Conservation (phyloP, 1,140 invertebrate species). For the Aphaenogaster floridana region DNA sequence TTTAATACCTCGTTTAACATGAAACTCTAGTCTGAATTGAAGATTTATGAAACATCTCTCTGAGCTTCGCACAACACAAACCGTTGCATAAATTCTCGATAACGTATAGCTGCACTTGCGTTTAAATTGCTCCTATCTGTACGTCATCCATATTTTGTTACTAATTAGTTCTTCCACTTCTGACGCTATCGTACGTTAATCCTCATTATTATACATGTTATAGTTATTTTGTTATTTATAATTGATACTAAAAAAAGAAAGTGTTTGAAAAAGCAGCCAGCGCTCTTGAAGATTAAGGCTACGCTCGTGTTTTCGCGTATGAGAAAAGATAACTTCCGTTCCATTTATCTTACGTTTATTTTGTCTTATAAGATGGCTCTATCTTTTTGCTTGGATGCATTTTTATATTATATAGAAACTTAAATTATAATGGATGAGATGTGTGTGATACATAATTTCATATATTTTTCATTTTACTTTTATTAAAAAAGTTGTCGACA, state of each 20-base stretch:
- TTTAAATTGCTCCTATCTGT: background rate
- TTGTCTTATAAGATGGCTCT: conserved; percentile 4
- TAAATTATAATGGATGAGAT: conserved; percentile 2
- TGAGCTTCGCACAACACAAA: conserved; percentile 10
- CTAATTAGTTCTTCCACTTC: conserved; percentile 3
- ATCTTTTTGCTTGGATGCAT: background rate
- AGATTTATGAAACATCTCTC: conserved; percentile 51
- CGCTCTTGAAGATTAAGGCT: background rate
- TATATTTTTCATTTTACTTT: conserved; percentile 39
- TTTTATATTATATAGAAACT: conserved; percentile 32
- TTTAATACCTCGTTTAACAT: conserved; percentile 54
- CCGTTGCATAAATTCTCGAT: conserved; percentile 50
- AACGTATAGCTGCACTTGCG: conserved; percentile 6
- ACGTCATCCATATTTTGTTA: conserved; percentile 4
- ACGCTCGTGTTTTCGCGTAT: background rate
- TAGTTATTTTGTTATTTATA: background rate
- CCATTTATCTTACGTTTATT: conserved; percentile 15
- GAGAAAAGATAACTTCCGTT: conserved; percentile 36
- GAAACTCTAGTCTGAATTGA: conserved; percentile 42
- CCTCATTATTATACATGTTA: background rate
- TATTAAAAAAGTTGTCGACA: conserved; percentile 41
- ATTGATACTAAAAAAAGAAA: background rate
- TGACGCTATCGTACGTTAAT: background rate
- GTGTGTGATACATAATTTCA: background rate
- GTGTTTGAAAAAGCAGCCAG: conserved; percentile 8